A percentile compares a stretch with the other conserved stretches of the same genome.
Evolutionary conservation across 1,140 invertebrate genomes (phyloP).

Genomic region (Thalassaphorura encarpata): DNA sequence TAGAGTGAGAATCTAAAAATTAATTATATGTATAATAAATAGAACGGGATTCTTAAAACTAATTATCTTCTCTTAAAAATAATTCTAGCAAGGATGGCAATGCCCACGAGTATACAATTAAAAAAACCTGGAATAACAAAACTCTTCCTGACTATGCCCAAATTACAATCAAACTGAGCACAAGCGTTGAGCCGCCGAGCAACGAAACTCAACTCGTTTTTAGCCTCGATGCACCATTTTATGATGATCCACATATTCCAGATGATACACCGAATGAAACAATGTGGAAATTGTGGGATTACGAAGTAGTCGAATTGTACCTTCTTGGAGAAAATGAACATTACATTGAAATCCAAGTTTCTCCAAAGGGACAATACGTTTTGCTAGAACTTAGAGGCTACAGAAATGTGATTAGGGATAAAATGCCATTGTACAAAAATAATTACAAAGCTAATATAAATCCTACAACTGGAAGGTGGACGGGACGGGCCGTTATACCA

Average conservation of each 20-base stretch:
- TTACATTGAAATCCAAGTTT: slow-evolving; percentile 46
- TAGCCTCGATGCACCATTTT: slow-evolving; percentile 23
- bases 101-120: slow-evolving; percentile 7
- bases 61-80: no score
- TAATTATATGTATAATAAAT: no score
- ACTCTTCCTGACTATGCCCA: not conserved
- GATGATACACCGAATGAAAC: no score
- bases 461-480: slow-evolving; percentile 36
- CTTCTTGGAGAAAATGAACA: slow-evolving; percentile 37
- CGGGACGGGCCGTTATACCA: slow-evolving; percentile 39
- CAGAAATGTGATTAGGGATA: slow-evolving; percentile 35
- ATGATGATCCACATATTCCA: slow-evolving; percentile 21
- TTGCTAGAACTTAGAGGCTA: slow-evolving; percentile 39
- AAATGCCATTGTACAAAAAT: slow-evolving; percentile 1
- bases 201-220: not conserved
- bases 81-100: no score
- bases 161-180: not conserved
- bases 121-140: slow-evolving; percentile 7
- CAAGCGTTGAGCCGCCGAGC: not conserved
- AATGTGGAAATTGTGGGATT: slow-evolving; percentile 27
- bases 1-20: no score
- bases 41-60: no score
- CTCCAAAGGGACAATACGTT: slow-evolving; percentile 41
- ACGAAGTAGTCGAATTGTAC: slow-evolving; percentile 35
- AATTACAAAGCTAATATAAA: not conserved